Conservation (phyloP, 2,888 invertebrate genomes). For the Cylindroiulus punctatus region DNA sequence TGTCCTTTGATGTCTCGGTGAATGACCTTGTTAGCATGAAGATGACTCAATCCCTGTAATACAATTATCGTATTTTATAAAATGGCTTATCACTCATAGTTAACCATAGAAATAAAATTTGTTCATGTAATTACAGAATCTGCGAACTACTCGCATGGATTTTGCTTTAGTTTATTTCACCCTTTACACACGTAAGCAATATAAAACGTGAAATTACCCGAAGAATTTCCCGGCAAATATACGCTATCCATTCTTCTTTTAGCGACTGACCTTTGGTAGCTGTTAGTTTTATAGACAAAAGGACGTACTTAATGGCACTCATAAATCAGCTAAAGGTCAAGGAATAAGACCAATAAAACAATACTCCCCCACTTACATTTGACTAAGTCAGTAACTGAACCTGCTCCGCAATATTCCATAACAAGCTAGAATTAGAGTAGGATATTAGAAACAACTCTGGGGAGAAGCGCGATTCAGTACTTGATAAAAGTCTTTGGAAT, state of each 20-base stretch:
- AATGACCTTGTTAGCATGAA: conserved; percentile 98
- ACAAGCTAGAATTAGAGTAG: conserved; percentile 73
- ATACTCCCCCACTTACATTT: conserved; percentile 73
- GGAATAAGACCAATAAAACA: too few relatives aligned
- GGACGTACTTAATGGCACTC: too few relatives aligned
- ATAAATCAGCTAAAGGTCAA: too few relatives aligned
- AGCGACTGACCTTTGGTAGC: conserved; percentile 96
- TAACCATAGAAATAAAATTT: too few relatives aligned
- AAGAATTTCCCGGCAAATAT: conserved; percentile 89
- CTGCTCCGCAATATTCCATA: conserved; percentile 99
- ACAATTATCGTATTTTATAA: conserved; percentile 30
- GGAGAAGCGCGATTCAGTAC: not conserved
- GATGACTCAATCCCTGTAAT: conserved; percentile 94
- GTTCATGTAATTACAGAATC: too few relatives aligned
- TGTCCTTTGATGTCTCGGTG: conserved; percentile 99
- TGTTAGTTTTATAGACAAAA: conserved; percentile 60
- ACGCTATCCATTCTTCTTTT: conserved; percentile 99
- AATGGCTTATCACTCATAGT: too few relatives aligned
- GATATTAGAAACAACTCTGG: conserved; percentile 42
- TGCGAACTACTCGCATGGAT: too few relatives aligned
- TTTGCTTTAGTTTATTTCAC: too few relatives aligned
- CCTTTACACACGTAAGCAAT: not conserved
- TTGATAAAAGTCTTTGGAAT: not conserved
- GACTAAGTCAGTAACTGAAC: conserved; percentile 98
- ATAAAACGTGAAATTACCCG: conserved; percentile 63